Percentiles rank a stretch among this genome's conserved stretches.
Evolutionary conservation across 2,113 vertebrate genomes (phyloP).

Genomic region (Alethe castanea): DNA sequence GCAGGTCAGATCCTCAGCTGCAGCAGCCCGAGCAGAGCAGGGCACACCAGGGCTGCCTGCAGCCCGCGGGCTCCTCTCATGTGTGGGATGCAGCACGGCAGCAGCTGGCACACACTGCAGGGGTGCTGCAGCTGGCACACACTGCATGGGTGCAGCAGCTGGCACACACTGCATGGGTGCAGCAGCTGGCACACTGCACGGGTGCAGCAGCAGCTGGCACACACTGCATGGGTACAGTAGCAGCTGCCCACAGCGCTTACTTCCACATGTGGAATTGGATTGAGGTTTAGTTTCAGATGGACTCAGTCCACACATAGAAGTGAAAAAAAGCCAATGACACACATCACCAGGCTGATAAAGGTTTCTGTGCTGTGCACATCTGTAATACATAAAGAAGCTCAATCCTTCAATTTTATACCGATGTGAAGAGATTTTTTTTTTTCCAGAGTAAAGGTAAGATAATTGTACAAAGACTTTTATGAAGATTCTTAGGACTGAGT

Average conservation of each 20-base stretch:
- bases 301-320: neutral
- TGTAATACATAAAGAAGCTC: neutral
- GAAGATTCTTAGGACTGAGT: neutral
- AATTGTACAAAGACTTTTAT: neutral
- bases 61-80: neutral
- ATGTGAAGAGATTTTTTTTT: neutral
- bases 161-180: too few species aligned
- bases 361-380: neutral
- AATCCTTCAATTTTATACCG: neutral
- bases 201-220: neutral
- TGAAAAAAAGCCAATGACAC: neutral
- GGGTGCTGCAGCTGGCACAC: neutral
- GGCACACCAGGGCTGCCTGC: neutral
- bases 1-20: neutral
- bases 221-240: accelerated
- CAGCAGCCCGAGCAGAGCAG: neutral
- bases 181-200: too few species aligned
- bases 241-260: neutral
- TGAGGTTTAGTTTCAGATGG: neutral
- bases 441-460: neutral
- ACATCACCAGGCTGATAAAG: neutral
- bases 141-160: too few species aligned
- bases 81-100: accelerated
- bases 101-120: neutral
- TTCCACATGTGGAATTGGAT: neutral